Base-by-base conservation (phyloP, 2,888 invertebrate species). In the Drosophila putrida region DNA sequence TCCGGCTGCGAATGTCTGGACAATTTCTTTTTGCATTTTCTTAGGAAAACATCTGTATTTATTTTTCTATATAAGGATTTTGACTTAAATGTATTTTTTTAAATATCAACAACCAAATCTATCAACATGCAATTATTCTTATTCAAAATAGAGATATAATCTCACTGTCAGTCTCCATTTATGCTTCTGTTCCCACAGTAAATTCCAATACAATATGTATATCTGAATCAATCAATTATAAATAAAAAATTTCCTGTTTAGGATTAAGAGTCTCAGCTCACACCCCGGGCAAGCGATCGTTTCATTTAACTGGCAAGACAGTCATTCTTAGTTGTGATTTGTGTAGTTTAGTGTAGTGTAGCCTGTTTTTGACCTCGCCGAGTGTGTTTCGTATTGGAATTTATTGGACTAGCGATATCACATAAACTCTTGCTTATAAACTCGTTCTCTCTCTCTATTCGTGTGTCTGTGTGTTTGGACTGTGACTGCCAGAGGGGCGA, bases 311-410 rank as follows among this genome's bases (percentile, higher is more conserved):
- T 71, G 50, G 57, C 65, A 64, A 58, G 38, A 63, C 43, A 72
- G 25, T 66, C 25, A 36, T 50, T 66, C 25, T 39, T 50, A 36
- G 70, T 25, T 54, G 46, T 60, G 50, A 61, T 62, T 53, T 73
- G 73, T 72, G 68, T 57, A 72, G 43, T 39, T 33, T 46, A 38
- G 50, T 64, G 63, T 61, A 59, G 66, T 75, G 60, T 65, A 75
- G 75, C 78, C 75, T 75, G 75, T 75, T 75, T 75, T 46, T 78
- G 75, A 75, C 75, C 75, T 69, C 75, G 76, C 39, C 47, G 47
- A 31, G 46, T 55, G 71, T 71, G 39, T 44, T 53, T 46, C 39
- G 63, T 53, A 39, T 47, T 72, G 75, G 74, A 76, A 76, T 76
- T 78, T 76, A 76, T 76, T 76, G 75, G 78, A 78, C 76, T 70